Conservation (phyloP, 2,113 vertebrate species). For the Toxotes jaculatrix region DNA sequence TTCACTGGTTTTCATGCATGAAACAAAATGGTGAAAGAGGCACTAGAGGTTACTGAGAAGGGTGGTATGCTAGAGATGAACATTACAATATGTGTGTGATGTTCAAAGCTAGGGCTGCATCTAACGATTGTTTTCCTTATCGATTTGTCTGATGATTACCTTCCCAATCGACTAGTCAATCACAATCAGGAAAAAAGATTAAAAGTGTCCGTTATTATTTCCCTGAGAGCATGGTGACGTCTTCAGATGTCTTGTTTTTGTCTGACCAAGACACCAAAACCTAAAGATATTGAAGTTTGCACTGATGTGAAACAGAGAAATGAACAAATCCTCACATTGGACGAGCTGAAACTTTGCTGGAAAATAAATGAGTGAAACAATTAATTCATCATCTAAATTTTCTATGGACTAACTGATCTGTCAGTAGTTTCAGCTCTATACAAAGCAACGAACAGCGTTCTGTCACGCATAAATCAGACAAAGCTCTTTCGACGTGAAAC, state of each 20-base stretch:
- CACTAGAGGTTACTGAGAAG: background rate
- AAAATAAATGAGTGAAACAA: background rate
- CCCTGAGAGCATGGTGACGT: background rate
- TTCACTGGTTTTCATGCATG: slow-evolving; percentile 4
- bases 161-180: background rate
- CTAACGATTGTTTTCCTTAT: background rate
- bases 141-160: background rate
- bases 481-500: background rate
- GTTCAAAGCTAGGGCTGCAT: background rate
- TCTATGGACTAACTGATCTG: background rate
- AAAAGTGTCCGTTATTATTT: background rate
- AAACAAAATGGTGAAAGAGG: background rate
- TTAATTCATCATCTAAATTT: background rate
- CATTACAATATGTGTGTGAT: background rate
- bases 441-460: background rate
- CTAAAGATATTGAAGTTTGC: background rate
- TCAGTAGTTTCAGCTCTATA: background rate
- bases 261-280: background rate
- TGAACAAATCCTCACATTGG: background rate
- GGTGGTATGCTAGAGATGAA: background rate
- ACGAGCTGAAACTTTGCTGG: background rate
- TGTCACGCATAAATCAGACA: background rate
- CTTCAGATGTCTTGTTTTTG: background rate
- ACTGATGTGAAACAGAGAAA: background rate
- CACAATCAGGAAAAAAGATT: background rate